A percentile compares a stretch with the other conserved stretches of the same genome.
Conservation (phyloP, 2,888 invertebrate genomes). For the Tolmerus cingulatus region DNA sequence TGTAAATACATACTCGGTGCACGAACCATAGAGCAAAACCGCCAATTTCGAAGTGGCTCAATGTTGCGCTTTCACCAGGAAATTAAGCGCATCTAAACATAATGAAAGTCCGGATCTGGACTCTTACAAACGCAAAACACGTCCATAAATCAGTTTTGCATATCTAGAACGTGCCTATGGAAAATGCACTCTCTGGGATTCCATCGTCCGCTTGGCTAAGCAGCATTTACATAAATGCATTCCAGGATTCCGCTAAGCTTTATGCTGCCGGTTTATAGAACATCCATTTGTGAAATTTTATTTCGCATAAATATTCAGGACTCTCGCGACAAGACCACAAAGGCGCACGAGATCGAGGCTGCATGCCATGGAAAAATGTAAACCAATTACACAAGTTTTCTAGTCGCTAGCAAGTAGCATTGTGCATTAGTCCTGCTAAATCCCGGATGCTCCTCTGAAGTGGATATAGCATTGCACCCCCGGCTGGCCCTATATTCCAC, state of each 20-base stretch:
- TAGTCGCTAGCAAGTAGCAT: background rate
- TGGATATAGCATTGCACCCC: background rate
- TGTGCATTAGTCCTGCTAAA: background rate
- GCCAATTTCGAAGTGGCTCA: background rate
- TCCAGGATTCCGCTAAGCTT: background rate
- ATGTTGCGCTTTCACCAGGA: constrained; percentile 1
- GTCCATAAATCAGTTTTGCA: background rate
- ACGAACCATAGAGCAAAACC: background rate
- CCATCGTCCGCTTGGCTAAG: background rate
- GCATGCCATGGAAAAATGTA: background rate
- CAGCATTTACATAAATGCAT: constrained; percentile 5
- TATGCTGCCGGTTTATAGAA: constrained; percentile 16
- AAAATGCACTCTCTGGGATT: background rate
- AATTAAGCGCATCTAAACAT: constrained; percentile 10
- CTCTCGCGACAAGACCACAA: background rate
- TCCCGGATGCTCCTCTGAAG: background rate
- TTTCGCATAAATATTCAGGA: constrained; percentile 28
- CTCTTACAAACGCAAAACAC: background rate
- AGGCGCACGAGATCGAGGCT: background rate
- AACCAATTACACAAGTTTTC: constrained; percentile 30
- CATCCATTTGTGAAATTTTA: constrained; percentile 30
- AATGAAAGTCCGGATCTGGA: background rate
- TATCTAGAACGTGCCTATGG: background rate
- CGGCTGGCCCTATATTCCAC: background rate
- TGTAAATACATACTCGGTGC: background rate